Evolutionary conservation across 2,888 invertebrate genomes (phyloP).

Genomic region (Spialia ferax): DNA sequence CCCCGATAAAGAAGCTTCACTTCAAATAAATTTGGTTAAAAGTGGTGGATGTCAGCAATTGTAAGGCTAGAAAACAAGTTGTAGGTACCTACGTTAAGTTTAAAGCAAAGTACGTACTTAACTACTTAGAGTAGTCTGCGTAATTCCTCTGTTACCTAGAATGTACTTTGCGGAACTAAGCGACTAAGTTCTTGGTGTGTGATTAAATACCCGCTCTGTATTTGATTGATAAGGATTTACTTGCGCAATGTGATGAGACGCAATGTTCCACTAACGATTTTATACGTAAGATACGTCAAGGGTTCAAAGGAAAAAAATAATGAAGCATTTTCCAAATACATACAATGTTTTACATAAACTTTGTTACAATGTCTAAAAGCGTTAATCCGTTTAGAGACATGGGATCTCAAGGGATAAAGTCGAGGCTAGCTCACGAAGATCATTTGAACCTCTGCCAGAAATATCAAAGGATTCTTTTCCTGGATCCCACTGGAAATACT

Average conservation of each 20-base stretch:
- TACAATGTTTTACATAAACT: not conserved
- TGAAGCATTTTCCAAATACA: no score
- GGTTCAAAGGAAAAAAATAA: no score
- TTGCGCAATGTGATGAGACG: not conserved
- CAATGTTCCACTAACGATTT: not conserved
- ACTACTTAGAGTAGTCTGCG: not conserved
- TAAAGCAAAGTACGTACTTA: not conserved
- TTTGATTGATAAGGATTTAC: constrained; percentile 13
- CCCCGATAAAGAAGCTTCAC: no score
- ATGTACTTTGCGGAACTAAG: constrained; percentile 12
- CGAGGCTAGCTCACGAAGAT: constrained; percentile 13
- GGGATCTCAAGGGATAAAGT: constrained; percentile 48
- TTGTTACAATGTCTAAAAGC: constrained; percentile 53
- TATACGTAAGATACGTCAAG: no score
- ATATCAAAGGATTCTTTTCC: not conserved
- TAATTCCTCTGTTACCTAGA: not conserved
- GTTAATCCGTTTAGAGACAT: constrained; percentile 66
- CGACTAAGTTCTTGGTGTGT: not conserved
- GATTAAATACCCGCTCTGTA: no score
- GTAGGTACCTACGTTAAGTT: not conserved
- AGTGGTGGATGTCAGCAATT: no score
- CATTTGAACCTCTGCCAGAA: constrained; percentile 8
- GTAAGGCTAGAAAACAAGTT: no score
- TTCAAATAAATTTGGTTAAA: no score
- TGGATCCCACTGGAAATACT: not conserved